Conservation (phyloP, 2,888 invertebrate species). For the Conops quadrifasciatus region DNA sequence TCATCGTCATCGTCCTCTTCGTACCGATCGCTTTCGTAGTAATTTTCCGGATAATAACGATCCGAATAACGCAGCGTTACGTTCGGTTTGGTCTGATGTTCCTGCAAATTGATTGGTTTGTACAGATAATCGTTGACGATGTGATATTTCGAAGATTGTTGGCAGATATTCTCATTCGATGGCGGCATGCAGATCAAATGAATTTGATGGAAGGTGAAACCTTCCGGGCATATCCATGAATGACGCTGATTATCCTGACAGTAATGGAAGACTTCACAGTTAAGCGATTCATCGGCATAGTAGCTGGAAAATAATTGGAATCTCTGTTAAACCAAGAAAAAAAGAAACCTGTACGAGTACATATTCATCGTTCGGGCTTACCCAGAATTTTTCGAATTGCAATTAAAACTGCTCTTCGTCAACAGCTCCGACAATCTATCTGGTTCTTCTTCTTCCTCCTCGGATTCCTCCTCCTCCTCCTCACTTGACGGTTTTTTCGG, state of each 20-base stretch:
- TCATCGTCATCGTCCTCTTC: slow-evolving; percentile 61
- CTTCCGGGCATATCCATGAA: slow-evolving; percentile 93
- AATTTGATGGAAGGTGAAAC: slow-evolving; percentile 77
- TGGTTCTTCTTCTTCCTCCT: slow-evolving; percentile 82
- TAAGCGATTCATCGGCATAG: slow-evolving; percentile 88
- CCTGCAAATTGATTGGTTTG: slow-evolving; percentile 85
- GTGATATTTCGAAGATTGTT: slow-evolving; percentile 87
- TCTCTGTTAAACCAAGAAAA: not conserved
- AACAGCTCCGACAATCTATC: slow-evolving; percentile 81
- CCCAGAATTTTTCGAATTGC: slow-evolving; percentile 82
- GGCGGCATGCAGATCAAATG: slow-evolving; percentile 94
- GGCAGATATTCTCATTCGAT: slow-evolving; percentile 86
- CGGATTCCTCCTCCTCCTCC: slow-evolving; percentile 76
- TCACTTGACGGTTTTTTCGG: slow-evolving; percentile 59
- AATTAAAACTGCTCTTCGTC: slow-evolving; percentile 85
- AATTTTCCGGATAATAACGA: slow-evolving; percentile 82
- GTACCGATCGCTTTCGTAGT: slow-evolving; percentile 72
- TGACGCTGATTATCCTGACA: slow-evolving; percentile 90
- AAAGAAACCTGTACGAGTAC: not conserved
- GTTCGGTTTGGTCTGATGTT: slow-evolving; percentile 82
- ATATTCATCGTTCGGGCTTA: not conserved
- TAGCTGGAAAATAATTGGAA: slow-evolving; percentile 65
- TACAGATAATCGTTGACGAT: slow-evolving; percentile 93
- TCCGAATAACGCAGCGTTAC: slow-evolving; percentile 83
- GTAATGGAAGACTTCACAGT: slow-evolving; percentile 93